Percentiles rank a stretch among this genome's conserved stretches.
Conservation (phyloP, 2,113 vertebrate species). For the Colossoma macropomum region DNA sequence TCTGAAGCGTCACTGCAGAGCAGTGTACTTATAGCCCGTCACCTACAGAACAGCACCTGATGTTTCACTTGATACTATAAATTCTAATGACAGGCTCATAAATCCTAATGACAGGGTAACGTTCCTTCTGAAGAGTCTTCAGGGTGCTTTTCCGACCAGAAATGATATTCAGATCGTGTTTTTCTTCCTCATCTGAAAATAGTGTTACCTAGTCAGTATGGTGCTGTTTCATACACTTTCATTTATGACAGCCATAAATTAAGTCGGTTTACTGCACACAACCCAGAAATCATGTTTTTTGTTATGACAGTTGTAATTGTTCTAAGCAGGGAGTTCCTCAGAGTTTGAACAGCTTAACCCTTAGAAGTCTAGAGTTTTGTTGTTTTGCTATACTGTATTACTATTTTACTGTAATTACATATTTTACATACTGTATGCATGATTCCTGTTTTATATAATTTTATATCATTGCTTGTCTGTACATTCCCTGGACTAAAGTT, state of each 20-base stretch:
- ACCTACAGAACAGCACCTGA: not conserved
- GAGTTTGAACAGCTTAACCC: no score
- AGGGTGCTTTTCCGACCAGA: not conserved
- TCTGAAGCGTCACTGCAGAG: not conserved
- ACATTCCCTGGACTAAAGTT: no score
- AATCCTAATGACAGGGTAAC: not conserved
- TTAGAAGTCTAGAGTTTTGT: no score
- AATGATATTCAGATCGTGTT: slow-evolving; percentile 7
- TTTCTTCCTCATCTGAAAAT: slow-evolving; percentile 8
- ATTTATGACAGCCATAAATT: slow-evolving; percentile 6
- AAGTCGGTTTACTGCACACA: slow-evolving; percentile 7
- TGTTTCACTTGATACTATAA: not conserved
- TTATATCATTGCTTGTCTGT: no score
- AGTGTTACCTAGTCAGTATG: not conserved
- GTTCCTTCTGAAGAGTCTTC: not conserved
- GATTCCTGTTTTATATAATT: no score
- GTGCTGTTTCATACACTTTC: not conserved
- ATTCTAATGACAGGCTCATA: not conserved
- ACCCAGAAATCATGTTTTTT: slow-evolving; percentile 24
- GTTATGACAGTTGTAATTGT: not conserved
- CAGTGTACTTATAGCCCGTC: not conserved
- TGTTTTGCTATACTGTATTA: no score
- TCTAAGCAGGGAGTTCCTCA: no score
- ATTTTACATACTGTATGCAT: no score
- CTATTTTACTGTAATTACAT: no score